A percentile compares a stretch with the other conserved stretches of the same genome.
phyloP scores from a whole-genome alignment of 2,797 vertebrate genomes.

The Myiotriccus ornatus region DNA sequence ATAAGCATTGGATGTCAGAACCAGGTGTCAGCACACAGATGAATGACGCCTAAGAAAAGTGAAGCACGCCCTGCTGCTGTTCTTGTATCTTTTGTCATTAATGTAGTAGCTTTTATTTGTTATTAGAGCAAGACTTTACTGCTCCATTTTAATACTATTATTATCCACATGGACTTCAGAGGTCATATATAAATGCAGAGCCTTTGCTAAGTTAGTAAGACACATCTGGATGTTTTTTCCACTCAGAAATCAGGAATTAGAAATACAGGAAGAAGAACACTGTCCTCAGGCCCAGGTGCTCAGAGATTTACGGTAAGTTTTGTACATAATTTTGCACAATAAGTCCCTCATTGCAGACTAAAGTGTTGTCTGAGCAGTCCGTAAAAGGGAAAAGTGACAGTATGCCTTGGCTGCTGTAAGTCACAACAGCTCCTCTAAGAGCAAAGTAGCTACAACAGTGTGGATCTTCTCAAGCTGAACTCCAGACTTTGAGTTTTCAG shows the following conservation, averaged over 20 bases:
- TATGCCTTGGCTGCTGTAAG: not conserved
- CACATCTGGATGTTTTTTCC: not conserved
- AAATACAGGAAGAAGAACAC: not conserved
- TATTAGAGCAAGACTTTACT: not conserved
- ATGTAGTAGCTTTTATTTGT: not conserved
- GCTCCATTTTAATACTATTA: not conserved
- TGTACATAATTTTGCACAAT: not conserved
- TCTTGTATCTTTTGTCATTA: not conserved
- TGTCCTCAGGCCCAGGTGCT: not conserved
- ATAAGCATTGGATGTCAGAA: not conserved
- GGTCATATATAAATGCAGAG: not conserved
- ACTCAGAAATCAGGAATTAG: not conserved
- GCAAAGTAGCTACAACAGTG: not conserved
- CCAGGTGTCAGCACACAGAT: not conserved
- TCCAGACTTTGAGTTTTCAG: not conserved
- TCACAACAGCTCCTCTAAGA: not conserved
- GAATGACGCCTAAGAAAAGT: not conserved
- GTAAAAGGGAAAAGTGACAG: not conserved
- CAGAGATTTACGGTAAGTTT: not conserved
- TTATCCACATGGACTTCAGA: not conserved
- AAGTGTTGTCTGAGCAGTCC: not conserved
- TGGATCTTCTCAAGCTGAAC: not conserved
- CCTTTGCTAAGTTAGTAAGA: not conserved
- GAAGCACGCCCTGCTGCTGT: not conserved
- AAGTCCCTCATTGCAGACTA: not conserved